Base-by-base conservation (phyloP, 1,140 invertebrate genomes). In the Hestina assimilis region DNA sequence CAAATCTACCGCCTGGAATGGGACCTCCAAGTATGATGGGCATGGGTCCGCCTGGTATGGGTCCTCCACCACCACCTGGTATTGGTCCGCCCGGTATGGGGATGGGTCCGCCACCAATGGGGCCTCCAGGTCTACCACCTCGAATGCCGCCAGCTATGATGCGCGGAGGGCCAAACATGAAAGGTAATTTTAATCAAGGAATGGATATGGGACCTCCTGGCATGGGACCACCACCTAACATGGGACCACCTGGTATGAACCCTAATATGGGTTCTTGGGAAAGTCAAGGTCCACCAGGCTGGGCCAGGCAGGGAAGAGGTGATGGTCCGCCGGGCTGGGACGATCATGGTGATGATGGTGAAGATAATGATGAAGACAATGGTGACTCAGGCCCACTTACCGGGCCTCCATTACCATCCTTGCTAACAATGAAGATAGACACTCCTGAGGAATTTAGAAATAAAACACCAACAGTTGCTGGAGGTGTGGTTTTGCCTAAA, bases 401-500 rank as follows among this genome's bases (percentile, higher is more conserved):
- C 20, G 55, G 48, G 2, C 19, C 62, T 19, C 63, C 71, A 35
- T 46, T 86, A 15, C 90, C 91, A 12, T 91, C 91, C 28, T 70
- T 92, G 38, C 65, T 92, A 46, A 90, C 91, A 15, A 81, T 92
- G 72, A 91, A 91, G 62, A 90, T 92, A 48, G 90, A 91, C 59
- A 91, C 90, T 31, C 91, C 91, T 38, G 89, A 90, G 57, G 89
- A 91, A 50, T 81, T 90, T 29, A 71, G 84, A 40, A 80, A 79
- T 38, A 81, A 82, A 45, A 65, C 65, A 35, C 68, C 68, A 31
- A 54, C 57, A 43, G 52, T 70, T 21, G 63, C 65, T 15, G 70
- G 73, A 17, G 93, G 94, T 62, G 89, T 94, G 0, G 89, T 93
- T 6, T 79, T 98, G 11, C 96, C 96, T 6, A 94, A 95, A 71